These are phyloP conservation scores for Apodemia hepburni DNA, from an alignment of 2,888 invertebrate genomes.

Conservation along the genomic window DNA sequence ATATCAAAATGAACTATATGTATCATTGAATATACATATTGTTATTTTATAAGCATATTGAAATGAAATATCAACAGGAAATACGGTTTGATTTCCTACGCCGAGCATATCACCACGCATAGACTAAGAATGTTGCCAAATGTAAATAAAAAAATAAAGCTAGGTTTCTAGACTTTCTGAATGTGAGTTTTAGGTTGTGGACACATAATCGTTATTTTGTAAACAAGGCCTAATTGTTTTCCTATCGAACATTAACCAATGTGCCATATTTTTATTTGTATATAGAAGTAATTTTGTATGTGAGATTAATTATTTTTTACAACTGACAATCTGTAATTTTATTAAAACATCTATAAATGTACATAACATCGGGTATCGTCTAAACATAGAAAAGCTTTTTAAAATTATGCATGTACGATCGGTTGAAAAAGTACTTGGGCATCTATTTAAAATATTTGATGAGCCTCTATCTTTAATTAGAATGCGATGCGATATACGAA, in stretches of 20 bases:
- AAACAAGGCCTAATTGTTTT: constrained; percentile 40
- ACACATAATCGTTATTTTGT: constrained; percentile 39
- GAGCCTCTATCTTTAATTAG: too few species aligned
- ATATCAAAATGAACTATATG: constrained; percentile 30
- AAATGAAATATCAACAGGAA: constrained; percentile 60
- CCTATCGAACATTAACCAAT: constrained; percentile 18
- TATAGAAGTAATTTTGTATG: constrained; percentile 11
- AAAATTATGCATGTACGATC: neutral
- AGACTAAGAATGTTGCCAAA: constrained; percentile 76
- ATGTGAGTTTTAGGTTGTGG: constrained; percentile 55
- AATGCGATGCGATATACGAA: too few species aligned
- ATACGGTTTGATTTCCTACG: constrained; percentile 57
- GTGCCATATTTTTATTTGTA: constrained; percentile 33
- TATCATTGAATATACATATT: constrained; percentile 58
- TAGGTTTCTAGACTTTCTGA: constrained; percentile 47
- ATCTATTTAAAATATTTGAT: neutral
- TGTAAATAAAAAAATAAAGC: constrained; percentile 55
- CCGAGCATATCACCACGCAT: constrained; percentile 71
- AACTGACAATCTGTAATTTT: neutral
- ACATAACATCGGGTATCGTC: neutral
- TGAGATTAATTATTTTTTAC: neutral
- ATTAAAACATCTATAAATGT: neutral
- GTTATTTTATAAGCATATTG: constrained; percentile 58
- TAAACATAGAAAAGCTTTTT: neutral
- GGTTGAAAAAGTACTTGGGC: neutral